A percentile compares a stretch with the other conserved stretches of the same genome.
These are phyloP conservation scores for Drosophila melanosoma DNA, from an alignment of 2,888 invertebrate species.

Conservation along the genomic window DNA sequence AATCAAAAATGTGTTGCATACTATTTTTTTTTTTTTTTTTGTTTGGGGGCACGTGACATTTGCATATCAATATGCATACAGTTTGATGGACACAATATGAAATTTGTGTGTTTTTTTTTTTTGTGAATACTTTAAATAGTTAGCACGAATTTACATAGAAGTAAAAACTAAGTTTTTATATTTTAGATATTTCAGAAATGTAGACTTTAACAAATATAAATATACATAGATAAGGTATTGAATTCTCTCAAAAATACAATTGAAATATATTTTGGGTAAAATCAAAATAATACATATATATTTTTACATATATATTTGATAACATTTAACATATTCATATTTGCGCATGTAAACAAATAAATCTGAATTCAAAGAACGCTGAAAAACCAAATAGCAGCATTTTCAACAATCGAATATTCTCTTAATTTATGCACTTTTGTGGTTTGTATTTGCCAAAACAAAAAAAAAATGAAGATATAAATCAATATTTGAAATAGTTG, in stretches of 20 bases:
- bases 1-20: slow-evolving; percentile 32
- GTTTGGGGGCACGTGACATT: slow-evolving; percentile 36
- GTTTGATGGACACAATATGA: slow-evolving; percentile 17
- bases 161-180: neutral
- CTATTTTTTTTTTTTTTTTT: slow-evolving; percentile 13
- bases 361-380: neutral
- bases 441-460: neutral
- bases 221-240: neutral
- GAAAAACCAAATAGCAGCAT: neutral
- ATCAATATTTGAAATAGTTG: slow-evolving; percentile 30
- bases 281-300: neutral
- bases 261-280: neutral
- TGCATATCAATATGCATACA: slow-evolving; percentile 57
- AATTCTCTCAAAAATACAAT: neutral
- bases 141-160: too few species aligned
- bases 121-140: neutral
- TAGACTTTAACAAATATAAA: too few species aligned
- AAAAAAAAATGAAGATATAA: neutral
- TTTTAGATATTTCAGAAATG: neutral
- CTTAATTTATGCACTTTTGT: neutral
- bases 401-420: neutral
- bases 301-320: too few species aligned
- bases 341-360: neutral
- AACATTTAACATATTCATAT: neutral
- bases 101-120: neutral